Evolutionary conservation across 1,140 invertebrate genomes (phyloP).

Genomic region (Achatina immaculata): DNA sequence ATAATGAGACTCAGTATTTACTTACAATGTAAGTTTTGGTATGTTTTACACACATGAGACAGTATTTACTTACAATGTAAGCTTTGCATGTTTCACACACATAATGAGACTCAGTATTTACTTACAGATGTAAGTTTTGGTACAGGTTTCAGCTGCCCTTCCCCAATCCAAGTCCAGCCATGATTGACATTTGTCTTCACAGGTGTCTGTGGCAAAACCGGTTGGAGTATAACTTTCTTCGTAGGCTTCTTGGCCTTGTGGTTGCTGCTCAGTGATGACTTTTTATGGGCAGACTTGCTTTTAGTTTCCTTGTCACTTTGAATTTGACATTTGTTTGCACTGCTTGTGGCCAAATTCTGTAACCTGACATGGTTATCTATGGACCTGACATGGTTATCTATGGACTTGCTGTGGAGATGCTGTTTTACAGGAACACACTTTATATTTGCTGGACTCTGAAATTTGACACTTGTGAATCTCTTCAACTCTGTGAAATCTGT

Average conservation of each 20-base stretch:
- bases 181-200: conserved; percentile 33
- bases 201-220: neutral
- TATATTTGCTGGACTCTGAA: neutral
- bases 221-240: conserved; percentile 4
- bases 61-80: no score
- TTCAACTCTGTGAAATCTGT: neutral
- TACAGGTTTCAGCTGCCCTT: conserved; percentile 45
- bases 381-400: neutral
- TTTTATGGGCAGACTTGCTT: neutral
- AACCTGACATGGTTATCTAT: no score
- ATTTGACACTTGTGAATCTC: neutral
- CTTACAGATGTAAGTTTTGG: conserved; percentile 42
- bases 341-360: no score
- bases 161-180: conserved; percentile 55
- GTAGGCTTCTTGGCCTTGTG: conserved; percentile 26
- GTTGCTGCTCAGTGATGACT: neutral
- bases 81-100: no score
- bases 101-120: no score
- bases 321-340: no score
- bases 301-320: neutral
- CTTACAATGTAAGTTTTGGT: no score
- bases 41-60: no score
- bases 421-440: neutral
- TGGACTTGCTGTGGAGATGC: neutral
- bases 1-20: no score